phyloP scores from a whole-genome alignment of 2,888 invertebrate genomes.

The Laspeyria flexula region DNA sequence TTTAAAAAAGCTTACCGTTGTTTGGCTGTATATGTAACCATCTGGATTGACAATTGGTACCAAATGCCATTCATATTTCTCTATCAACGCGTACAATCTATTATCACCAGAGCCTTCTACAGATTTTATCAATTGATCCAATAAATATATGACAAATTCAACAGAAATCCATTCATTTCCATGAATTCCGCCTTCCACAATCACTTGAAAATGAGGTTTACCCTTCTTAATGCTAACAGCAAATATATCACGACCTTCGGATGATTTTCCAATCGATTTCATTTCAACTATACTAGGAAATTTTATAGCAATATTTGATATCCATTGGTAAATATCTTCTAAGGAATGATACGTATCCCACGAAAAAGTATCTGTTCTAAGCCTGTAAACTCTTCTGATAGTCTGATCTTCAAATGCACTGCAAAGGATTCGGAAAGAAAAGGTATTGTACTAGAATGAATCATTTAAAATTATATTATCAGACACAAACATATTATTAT shows the following conservation, averaged over 20 bases:
- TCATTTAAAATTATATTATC: too few species aligned
- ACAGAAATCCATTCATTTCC: constrained; percentile 91
- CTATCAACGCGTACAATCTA: constrained; percentile 65
- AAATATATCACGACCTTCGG: constrained; percentile 73
- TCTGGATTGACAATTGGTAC: constrained; percentile 91
- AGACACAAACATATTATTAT: too few species aligned
- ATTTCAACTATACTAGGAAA: constrained; percentile 70
- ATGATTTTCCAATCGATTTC: constrained; percentile 69
- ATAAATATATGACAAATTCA: constrained; percentile 86
- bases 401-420: constrained; percentile 65
- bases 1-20: constrained; percentile 42
- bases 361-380: constrained; percentile 46
- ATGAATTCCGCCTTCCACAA: constrained; percentile 88
- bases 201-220: constrained; percentile 68
- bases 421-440: constrained; percentile 21
- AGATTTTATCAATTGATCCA: constrained; percentile 77
- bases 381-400: constrained; percentile 44
- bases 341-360: constrained; percentile 87
- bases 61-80: constrained; percentile 88
- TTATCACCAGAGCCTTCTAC: constrained; percentile 63
- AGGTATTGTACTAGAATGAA: too few species aligned
- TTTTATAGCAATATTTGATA: constrained; percentile 73
- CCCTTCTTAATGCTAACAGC: constrained; percentile 50
- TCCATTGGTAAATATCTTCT: constrained; percentile 86
- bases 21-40: constrained; percentile 48